Base-by-base conservation (phyloP, 2,113 vertebrate species). In the Lynx canadensis region DNA sequence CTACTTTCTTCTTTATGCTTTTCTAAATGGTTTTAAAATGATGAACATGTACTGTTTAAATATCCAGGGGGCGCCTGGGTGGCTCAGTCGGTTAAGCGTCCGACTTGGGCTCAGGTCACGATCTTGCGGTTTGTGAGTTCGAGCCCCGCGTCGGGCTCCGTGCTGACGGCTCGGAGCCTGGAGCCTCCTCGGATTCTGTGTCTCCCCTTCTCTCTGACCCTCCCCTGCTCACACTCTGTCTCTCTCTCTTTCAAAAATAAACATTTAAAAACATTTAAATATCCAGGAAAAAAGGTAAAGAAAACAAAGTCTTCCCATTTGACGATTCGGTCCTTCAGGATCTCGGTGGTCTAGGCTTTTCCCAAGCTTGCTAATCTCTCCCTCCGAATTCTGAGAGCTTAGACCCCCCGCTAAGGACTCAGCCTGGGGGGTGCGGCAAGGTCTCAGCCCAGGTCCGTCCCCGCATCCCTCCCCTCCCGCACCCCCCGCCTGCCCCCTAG, bases 381-480 rank as follows among this genome's bases (percentile, higher is more conserved):
- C 16, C 29, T 57, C 25, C 13, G 5, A 13, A 48, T 71, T 63
- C 71, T 19, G 23, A 12, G 48, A 16, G 11, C 52, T 63, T 38
- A 31, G 94, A 29, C 13, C 55, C 33, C 2, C 5, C n/a, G 25
- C 33, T 93, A 50, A 31, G 45, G 29, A 13, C 31, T 18, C 66
- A 13, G 25, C 11, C 66, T 18, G 19, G 15, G 45, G 45, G 45
- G 45, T 45, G 45, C 8, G 45, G 45, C 45, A 45, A 57, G 76
- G 14, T 65, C 45, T 10, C 19, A 0, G 5, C 31, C 11, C 66
- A 12, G 7, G 29, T 4, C 0, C 2, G 13, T 5, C 76, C 83
- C 29, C 25, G 81, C 8, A 0, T 27, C 55, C 27, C 4, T 25
- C 29, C 57, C 25, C 3, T 38, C 36, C 5, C 1, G 0, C 3